A percentile compares a stretch with the other conserved stretches of the same genome.
Evolutionary conservation across 1,140 invertebrate genomes (phyloP).

Genomic region (Ips nitidus): DNA sequence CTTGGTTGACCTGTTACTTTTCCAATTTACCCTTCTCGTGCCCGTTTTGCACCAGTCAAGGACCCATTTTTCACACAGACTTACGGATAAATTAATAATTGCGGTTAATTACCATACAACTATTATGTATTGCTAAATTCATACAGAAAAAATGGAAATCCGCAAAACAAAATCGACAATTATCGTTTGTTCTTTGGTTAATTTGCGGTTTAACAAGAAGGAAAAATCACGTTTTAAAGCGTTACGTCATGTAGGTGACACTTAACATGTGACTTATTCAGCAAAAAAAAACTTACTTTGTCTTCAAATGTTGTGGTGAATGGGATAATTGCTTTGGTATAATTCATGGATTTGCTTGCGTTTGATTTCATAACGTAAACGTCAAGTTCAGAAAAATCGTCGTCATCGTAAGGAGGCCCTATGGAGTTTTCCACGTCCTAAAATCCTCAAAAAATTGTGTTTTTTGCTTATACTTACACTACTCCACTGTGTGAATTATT

Average conservation of each 20-base stretch:
- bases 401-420: not conserved
- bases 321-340: slow-evolving; percentile 20
- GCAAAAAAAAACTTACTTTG: slow-evolving; percentile 3
- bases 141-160: slow-evolving; percentile 26
- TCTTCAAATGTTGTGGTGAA: slow-evolving; percentile 18
- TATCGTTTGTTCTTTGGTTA: slow-evolving; percentile 17
- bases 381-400: slow-evolving; percentile 12
- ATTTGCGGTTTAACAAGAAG: slow-evolving; percentile 13
- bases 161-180: slow-evolving; percentile 17
- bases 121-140: slow-evolving; percentile 20
- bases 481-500: no score
- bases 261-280: not conserved
- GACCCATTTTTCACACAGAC: slow-evolving; percentile 18
- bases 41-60: slow-evolving; percentile 8
- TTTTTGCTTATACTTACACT: not conserved
- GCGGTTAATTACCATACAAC: slow-evolving; percentile 8
- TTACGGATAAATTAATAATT: slow-evolving; percentile 20
- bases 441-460: not conserved
- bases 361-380: slow-evolving; percentile 7
- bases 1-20: no score
- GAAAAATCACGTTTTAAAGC: not conserved
- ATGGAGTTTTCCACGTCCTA: slow-evolving; percentile 13
- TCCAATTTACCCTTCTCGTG: no score
- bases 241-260: not conserved
- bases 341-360: slow-evolving; percentile 9